Base-by-base conservation (phyloP, 1,140 invertebrate species). In the Pachyrhynchus sulphureomaculatus region DNA sequence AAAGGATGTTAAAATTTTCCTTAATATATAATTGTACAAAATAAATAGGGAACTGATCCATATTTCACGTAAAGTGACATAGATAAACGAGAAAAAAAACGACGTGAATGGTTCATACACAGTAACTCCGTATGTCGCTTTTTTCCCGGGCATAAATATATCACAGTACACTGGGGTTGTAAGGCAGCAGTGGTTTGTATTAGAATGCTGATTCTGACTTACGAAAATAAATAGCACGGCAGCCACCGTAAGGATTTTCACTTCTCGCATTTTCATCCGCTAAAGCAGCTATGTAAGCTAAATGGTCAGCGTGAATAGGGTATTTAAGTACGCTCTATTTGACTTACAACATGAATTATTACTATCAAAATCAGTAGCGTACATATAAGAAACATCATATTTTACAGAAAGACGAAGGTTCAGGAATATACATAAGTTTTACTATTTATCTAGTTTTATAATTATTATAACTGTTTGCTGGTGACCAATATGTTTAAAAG, bases 261-360 rank as follows among this genome's bases (percentile, higher is more conserved):
- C 55, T 47, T 58, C 55, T 58, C 42, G 42, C 55, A 58, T 58
- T 58, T 58, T 58, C 55, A 58, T 58, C 33, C 42, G 55, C 36
- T 44, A 34, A 58, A 58, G 42, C 55, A 48, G 55, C 42, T 48
- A 58, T 58, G 55, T 58, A 58, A 58, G 55, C 55, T 58, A 58
- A 58, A 42, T 58, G 55, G 55, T 58, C 55, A 58, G 42, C 42
- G 55, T 58, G 55, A 58, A 58, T 48, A 41, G 44, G 26, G 55
- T 48, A 58, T 58, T 58, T 58, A 58, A 58, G 55, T 58, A 29
- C 55, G 55, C 55, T 48, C 55, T 58, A 58, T 58, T 58, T 58
- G 55, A 48, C 42, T 58, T 49, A 56, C 12, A 24, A 23, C 37
- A 34, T 56, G 53, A 56, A 58, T 48, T 58, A 58, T 48, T 47